A percentile compares a stretch with the other conserved stretches of the same genome.
Evolutionary conservation across 2,113 vertebrate species (phyloP).

Genomic region (Peromyscus leucopus): DNA sequence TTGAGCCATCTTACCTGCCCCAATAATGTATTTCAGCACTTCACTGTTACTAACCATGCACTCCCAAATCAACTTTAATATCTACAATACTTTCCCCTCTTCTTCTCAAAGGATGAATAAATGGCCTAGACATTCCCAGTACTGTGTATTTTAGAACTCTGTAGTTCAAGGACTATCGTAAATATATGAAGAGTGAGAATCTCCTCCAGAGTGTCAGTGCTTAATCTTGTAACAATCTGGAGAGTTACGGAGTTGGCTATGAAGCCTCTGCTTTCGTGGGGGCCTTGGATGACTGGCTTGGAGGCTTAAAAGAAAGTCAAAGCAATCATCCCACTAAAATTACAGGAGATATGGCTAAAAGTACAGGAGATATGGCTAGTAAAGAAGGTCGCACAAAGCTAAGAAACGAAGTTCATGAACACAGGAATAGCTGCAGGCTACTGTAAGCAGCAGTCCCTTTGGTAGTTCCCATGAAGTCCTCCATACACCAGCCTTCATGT

Average conservation of each 20-base stretch:
- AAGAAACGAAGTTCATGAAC: neutral
- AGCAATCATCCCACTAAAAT: neutral
- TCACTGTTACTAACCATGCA: neutral
- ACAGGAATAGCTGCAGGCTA: neutral
- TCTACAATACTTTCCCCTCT: neutral
- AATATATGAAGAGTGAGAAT: neutral
- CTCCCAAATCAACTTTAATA: neutral
- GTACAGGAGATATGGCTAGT: neutral
- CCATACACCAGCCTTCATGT: neutral
- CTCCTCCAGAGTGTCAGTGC: neutral
- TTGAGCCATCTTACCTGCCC: too few species aligned
- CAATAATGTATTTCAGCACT: neutral
- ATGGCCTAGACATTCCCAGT: neutral
- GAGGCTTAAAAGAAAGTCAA: neutral
- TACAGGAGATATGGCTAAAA: neutral
- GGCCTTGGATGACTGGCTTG: neutral
- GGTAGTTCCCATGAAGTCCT: neutral
- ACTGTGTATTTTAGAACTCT: neutral
- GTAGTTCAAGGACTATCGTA: neutral
- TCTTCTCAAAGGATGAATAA: slow-evolving; percentile 16
- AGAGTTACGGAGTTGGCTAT: neutral
- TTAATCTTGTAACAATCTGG: neutral
- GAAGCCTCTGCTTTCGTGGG: neutral
- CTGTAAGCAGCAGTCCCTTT: neutral
- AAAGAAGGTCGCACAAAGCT: neutral